A percentile compares a stretch with the other conserved stretches of the same genome.
Conservation (phyloP, 2,113 vertebrate genomes). For the Athene cunicularia region DNA sequence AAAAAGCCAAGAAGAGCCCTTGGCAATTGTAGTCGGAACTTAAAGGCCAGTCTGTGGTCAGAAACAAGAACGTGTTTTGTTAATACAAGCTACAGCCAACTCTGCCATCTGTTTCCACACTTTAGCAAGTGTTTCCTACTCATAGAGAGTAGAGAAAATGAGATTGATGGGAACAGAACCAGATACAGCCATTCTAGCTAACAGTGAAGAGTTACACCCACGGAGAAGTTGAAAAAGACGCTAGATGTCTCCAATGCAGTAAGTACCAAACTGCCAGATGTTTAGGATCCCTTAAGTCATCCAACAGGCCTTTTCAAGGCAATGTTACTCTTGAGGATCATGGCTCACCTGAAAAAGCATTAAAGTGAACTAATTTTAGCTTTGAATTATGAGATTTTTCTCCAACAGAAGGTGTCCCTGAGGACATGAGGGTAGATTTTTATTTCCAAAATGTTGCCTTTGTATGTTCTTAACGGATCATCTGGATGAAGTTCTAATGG, state of each 20-base stretch:
- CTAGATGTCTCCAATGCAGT: slow-evolving; percentile 29
- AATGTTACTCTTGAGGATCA: neutral
- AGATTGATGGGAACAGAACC: neutral
- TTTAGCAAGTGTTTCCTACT: slow-evolving; percentile 37
- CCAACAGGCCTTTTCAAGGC: neutral
- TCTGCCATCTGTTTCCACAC: slow-evolving; percentile 48
- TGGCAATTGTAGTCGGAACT: neutral
- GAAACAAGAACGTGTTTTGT: neutral
- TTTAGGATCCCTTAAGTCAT: slow-evolving; percentile 40
- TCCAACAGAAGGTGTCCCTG: slow-evolving; percentile 45
- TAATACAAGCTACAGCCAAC: neutral
- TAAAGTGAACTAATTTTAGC: slow-evolving; percentile 61
- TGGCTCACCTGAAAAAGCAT: slow-evolving; percentile 41
- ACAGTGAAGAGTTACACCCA: neutral
- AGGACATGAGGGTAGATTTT: slow-evolving; percentile 17
- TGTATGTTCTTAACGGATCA: slow-evolving; percentile 48
- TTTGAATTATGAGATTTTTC: slow-evolving; percentile 41
- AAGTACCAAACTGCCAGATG: slow-evolving; percentile 45
- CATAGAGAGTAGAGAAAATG: slow-evolving; percentile 2
- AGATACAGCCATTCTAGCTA: neutral
- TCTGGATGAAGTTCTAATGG: slow-evolving; percentile 42
- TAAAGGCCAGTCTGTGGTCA: slow-evolving; percentile 28
- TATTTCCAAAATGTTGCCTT: slow-evolving; percentile 48
- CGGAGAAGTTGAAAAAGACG: neutral
- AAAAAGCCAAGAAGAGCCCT: neutral